Evolutionary conservation across 1,140 invertebrate genomes (phyloP).

Genomic region (Trypoxylus dichotomus): DNA sequence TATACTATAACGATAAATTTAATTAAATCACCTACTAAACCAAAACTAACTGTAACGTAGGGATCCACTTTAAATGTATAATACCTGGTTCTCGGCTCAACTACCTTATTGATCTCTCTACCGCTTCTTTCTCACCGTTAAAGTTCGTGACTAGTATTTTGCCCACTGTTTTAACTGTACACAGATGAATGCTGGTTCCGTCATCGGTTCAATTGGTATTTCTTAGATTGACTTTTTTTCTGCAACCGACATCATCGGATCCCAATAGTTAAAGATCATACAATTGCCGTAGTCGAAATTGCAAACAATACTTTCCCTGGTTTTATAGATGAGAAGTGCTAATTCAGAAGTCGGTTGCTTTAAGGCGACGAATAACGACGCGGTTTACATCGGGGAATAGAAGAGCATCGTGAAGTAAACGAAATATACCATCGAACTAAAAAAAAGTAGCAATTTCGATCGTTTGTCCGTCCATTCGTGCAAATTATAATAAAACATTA

Average conservation of each 20-base stretch:
- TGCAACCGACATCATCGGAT: background rate
- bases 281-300: background rate
- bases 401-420: background rate
- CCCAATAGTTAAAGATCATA: background rate
- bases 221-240: conserved; percentile 6
- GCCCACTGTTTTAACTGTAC: conserved; percentile 23
- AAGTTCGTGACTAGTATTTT: conserved; percentile 13
- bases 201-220: conserved; percentile 1
- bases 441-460: background rate
- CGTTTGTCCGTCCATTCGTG: background rate
- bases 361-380: background rate
- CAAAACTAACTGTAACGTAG: background rate
- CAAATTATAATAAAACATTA: background rate
- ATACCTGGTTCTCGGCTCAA: background rate
- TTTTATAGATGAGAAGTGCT: background rate
- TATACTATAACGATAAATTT: background rate
- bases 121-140: background rate
- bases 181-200: background rate
- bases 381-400: background rate
- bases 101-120: background rate
- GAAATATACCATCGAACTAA: background rate
- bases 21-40: background rate
- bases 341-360: background rate
- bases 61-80: background rate
- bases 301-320: background rate